Conservation (phyloP, 2,888 invertebrate species). For the Agonopterix alstromeriana region DNA sequence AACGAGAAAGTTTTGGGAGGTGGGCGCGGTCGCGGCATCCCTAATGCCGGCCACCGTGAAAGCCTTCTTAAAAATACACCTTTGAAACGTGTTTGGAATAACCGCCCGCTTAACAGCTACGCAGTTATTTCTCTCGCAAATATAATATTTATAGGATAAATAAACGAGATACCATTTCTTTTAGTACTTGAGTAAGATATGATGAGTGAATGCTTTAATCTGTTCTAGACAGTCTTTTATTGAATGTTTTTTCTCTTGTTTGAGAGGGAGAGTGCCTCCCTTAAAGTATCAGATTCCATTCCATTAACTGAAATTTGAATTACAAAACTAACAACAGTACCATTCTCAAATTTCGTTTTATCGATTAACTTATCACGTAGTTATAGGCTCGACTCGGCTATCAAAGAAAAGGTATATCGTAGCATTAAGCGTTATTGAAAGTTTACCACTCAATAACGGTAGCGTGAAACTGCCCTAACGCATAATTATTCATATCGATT, state of each 20-base stretch:
- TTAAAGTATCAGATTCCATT: constrained; percentile 7
- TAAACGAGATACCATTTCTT: constrained; percentile 19
- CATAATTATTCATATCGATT: constrained; percentile 48
- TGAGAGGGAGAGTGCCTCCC: not conserved
- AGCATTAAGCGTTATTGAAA: constrained; percentile 12
- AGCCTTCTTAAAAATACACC: constrained; percentile 72
- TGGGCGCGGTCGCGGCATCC: constrained; percentile 53
- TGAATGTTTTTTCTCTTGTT: constrained; percentile 5
- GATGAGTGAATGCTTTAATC: constrained; percentile 8
- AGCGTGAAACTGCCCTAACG: constrained; percentile 5
- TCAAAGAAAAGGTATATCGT: not conserved
- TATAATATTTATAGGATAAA: constrained; percentile 28
- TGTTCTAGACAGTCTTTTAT: constrained; percentile 5
- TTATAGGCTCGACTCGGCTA: not conserved
- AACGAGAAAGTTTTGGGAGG: constrained; percentile 60
- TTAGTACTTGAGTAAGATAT: constrained; percentile 16
- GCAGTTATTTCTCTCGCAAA: constrained; percentile 27
- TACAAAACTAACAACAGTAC: constrained; percentile 2
- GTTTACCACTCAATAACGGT: constrained; percentile 11
- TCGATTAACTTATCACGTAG: constrained; percentile 7
- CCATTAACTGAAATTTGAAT: constrained; percentile 4
- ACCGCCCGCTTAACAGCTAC: constrained; percentile 34
- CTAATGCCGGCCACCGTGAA: constrained; percentile 63
- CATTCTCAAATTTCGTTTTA: constrained; percentile 7
- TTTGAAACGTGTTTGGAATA: constrained; percentile 68